Conservation (phyloP, 2,113 vertebrate genomes). For the Zosterops lateralis region DNA sequence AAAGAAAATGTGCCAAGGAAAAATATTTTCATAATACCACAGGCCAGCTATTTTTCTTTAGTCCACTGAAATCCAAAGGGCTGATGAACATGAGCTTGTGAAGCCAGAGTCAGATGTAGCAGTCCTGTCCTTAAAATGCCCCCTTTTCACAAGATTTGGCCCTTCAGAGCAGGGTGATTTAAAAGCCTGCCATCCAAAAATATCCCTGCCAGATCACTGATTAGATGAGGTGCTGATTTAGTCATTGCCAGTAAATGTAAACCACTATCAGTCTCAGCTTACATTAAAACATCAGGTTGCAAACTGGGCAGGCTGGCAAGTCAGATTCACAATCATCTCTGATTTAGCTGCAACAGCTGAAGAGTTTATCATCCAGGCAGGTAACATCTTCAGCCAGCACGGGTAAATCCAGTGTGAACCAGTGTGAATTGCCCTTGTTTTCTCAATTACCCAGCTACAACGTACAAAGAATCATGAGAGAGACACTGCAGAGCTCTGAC, state of each 20-base stretch:
- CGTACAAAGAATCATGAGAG: not conserved
- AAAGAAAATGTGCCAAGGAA: not conserved
- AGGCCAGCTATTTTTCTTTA: not conserved
- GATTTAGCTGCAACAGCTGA: slow-evolving; percentile 9
- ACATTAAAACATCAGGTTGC: not conserved
- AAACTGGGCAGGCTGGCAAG: not conserved
- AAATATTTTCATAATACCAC: not conserved
- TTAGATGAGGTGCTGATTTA: not conserved
- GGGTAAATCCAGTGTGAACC: not conserved
- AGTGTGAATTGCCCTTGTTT: not conserved
- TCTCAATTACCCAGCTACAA: not conserved
- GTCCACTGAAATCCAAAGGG: not conserved
- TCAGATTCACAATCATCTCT: not conserved
- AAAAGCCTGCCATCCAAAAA: not conserved
- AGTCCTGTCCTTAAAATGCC: not conserved
- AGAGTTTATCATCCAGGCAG: not conserved
- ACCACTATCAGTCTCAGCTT: not conserved
- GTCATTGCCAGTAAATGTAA: not conserved
- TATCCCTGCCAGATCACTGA: not conserved
- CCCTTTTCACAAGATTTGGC: not conserved
- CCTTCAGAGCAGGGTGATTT: not conserved
- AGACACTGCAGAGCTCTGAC: not conserved
- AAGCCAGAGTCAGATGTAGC: not conserved
- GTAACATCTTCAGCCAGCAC: not conserved
- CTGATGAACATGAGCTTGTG: not conserved